Percentiles rank a stretch among this genome's conserved stretches.
Evolutionary conservation across 2,888 invertebrate genomes (phyloP).

Genomic region (Heteromyza rotundicornis): DNA sequence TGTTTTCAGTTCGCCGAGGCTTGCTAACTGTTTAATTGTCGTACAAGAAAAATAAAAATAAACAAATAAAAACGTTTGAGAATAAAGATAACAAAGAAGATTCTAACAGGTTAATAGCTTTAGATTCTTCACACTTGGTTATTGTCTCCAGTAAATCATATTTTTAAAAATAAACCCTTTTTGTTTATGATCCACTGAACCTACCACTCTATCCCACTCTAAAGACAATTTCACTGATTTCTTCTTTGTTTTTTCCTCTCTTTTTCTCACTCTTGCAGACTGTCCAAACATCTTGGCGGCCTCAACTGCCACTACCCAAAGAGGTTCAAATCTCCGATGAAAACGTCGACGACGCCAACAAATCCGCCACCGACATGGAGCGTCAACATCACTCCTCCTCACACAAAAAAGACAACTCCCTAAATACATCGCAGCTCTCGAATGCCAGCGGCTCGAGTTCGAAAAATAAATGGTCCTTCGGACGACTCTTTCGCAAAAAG

Average conservation of each 20-base stretch:
- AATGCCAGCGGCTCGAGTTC: constrained; percentile 34
- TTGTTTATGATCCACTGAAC: too few species aligned
- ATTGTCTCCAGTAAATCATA: too few species aligned
- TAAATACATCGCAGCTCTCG: constrained; percentile 25
- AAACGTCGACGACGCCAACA: constrained; percentile 35
- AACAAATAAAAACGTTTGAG: too few species aligned
- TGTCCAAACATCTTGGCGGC: constrained; percentile 63
- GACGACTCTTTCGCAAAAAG: constrained; percentile 78
- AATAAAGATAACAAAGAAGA: too few species aligned
- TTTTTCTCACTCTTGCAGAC: constrained; percentile 47
- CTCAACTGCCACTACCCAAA: constrained; percentile 61
- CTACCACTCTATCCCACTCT: too few species aligned
- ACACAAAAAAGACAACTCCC: constrained; percentile 29
- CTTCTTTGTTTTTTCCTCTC: too few species aligned
- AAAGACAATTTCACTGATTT: too few species aligned
- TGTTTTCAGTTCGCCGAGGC: background rate
- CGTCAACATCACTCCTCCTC: constrained; percentile 36
- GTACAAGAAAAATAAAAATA: too few species aligned
- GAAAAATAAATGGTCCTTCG: constrained; percentile 83
- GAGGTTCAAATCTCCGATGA: constrained; percentile 54
- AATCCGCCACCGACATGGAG: constrained; percentile 38
- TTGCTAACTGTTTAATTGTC: too few species aligned
- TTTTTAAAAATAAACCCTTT: too few species aligned
- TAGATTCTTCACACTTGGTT: too few species aligned
- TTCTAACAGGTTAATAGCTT: too few species aligned